phyloP scores from a whole-genome alignment of 2,797 vertebrate species.

The Phoeniculus purpureus region DNA sequence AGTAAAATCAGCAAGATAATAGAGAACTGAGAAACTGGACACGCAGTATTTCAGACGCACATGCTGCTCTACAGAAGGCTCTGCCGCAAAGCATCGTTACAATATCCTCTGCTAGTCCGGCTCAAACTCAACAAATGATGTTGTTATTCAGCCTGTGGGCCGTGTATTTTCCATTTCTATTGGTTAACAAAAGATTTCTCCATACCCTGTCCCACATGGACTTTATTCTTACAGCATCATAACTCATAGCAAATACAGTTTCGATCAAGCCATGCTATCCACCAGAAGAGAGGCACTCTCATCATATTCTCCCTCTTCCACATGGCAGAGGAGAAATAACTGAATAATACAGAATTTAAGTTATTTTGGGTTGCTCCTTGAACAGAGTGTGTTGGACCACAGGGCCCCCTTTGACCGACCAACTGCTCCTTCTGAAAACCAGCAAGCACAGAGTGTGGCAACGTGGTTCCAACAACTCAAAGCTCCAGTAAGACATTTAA shows the following conservation, averaged over 20 bases:
- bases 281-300: accelerated
- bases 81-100: neutral
- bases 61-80: neutral
- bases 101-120: neutral
- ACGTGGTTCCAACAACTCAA: neutral
- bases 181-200: neutral
- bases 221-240: neutral
- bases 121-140: neutral
- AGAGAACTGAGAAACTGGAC: neutral
- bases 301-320: neutral
- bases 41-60: neutral
- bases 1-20: neutral
- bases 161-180: accelerated
- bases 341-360: neutral
- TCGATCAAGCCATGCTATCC: neutral
- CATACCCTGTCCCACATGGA: neutral
- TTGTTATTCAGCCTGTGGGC: neutral
- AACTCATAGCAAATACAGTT: neutral
- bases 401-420: no score
- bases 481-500: neutral
- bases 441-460: neutral
- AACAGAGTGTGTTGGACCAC: neutral
- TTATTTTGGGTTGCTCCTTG: neutral
- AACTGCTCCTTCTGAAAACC: neutral
- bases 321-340: neutral